Percentiles rank a stretch among this genome's conserved stretches.
Conservation (phyloP, 2,113 vertebrate genomes). For the Procapra przewalskii region DNA sequence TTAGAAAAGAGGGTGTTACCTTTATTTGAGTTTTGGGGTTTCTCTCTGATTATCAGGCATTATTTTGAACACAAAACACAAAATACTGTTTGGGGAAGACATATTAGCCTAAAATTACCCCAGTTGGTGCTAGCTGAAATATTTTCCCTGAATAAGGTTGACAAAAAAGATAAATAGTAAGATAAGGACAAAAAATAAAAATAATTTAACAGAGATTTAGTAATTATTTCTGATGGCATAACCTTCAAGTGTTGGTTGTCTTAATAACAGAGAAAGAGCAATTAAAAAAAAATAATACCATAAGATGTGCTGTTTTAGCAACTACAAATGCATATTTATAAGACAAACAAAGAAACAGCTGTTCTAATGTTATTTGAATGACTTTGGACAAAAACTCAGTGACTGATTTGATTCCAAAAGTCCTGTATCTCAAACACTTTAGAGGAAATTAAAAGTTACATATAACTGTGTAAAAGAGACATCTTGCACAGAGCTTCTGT, state of each 20-base stretch:
- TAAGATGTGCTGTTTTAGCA: background rate
- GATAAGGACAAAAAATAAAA: background rate
- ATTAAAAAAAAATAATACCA: background rate
- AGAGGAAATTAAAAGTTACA: background rate
- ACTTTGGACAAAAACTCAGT: background rate
- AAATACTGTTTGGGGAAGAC: background rate
- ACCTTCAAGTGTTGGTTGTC: background rate
- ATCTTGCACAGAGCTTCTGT: background rate
- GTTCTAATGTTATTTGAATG: background rate
- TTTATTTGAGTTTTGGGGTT: background rate
- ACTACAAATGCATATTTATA: background rate
- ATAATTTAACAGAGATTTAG: background rate
- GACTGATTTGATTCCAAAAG: background rate
- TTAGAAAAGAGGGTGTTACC: background rate
- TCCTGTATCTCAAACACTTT: background rate
- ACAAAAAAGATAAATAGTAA: background rate
- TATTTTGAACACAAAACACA: constrained; percentile 1
- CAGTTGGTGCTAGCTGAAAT: background rate
- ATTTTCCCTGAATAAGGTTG: background rate
- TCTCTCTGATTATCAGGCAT: background rate
- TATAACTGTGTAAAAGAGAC: background rate
- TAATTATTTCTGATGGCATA: background rate
- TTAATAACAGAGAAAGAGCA: constrained; percentile 7
- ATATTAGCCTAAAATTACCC: background rate
- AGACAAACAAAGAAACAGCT: background rate